phyloP scores from a whole-genome alignment of 2,797 vertebrate genomes.

The Gymnocypris eckloni region DNA sequence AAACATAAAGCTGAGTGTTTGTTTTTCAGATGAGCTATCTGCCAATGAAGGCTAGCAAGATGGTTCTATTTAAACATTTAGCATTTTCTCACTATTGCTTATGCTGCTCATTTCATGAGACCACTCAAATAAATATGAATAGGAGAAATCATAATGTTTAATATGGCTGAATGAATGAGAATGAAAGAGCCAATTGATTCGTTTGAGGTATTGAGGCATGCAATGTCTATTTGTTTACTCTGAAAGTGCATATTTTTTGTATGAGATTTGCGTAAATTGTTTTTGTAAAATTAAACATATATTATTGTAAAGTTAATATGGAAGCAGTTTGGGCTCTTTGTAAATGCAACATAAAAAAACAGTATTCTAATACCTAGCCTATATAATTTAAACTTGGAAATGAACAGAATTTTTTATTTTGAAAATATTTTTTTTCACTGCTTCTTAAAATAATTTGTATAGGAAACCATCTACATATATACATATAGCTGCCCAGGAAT shows the following conservation, averaged over 20 bases:
- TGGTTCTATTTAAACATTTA: not conserved
- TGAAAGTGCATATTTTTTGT: not conserved
- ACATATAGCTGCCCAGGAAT: not conserved
- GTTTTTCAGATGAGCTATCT: slow-evolving; percentile 8
- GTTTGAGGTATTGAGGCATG: not conserved
- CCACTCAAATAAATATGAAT: not conserved
- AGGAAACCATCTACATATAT: too few relatives aligned
- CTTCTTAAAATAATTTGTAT: too few relatives aligned
- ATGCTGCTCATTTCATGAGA: not conserved
- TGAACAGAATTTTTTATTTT: not conserved
- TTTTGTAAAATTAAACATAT: not conserved
- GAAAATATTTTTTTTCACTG: not conserved
- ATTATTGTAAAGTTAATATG: not conserved
- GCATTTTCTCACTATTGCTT: not conserved
- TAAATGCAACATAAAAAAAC: not conserved
- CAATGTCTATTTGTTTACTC: not conserved
- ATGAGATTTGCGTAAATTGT: not conserved
- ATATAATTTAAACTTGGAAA: not conserved
- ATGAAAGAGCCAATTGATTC: not conserved
- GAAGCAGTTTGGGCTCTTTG: not conserved
- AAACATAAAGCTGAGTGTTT: slow-evolving; percentile 33
- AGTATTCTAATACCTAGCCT: not conserved
- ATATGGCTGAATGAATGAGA: not conserved
- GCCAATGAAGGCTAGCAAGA: not conserved
- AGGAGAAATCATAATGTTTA: not conserved